Base-by-base conservation (phyloP, 2,888 invertebrate species). In the Perizoma affinitatum region DNA sequence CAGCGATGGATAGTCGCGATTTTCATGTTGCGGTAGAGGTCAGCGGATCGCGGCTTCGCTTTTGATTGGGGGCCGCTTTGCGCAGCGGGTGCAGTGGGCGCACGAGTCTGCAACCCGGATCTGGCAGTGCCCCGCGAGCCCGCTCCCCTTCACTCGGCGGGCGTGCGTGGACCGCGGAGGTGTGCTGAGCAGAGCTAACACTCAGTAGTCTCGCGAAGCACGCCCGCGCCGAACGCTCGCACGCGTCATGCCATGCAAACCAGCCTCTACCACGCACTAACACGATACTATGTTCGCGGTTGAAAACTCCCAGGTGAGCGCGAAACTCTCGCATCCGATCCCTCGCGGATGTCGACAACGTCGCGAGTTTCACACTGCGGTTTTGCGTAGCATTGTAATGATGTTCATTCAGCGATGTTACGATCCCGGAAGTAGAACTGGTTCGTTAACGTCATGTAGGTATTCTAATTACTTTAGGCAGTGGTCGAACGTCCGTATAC, bases 391-490 rank as follows among this genome's bases (percentile, higher is more conserved):
- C 78, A 80, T 84, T 83, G 80, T 84, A 83, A 82, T 81, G 83
- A 85, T 87, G 83, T 83, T 87, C 88, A 86, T 86, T 89, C 84
- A 87, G 49, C 81, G 81, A 86, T 85, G 77, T 87, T 87, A 83
- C 84, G 84, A 86, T 86, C 91, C 90, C 91, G 91, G 91, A 91
- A 91, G 90, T 88, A 78, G 76, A 86, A 88, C 89, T 87, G 87
- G 89, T 90, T 89, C 81, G 81, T 85, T 83, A 86, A 85, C 88
- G 87, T 88, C 87, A 85, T 84, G 74, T 85, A 78, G 80, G 80
- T 87, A 90, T 90, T 88, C 84, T 88, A 88, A 90, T 89, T 86
- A 81, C 73, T 77, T 78, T 82, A 80, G 80, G 82, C 82, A 80
- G 83, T 84, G 83, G 71, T 83, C 80, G 75, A 83, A 83, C 76